phyloP scores from a whole-genome alignment of 2,888 invertebrate species.

The Trimorus sp. region DNA sequence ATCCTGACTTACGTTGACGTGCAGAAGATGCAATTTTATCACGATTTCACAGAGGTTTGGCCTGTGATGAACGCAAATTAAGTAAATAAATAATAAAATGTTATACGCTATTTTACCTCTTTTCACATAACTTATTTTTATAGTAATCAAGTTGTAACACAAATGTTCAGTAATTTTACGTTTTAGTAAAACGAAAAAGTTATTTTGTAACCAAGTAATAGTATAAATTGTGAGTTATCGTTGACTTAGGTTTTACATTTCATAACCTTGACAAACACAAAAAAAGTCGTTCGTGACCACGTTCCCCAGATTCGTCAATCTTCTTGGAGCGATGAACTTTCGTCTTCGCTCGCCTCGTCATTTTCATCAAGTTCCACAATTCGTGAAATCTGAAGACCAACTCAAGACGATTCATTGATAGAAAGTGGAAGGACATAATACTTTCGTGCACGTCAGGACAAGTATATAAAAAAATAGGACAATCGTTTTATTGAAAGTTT shows the following conservation, averaged over 20 bases:
- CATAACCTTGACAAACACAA: background rate
- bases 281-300: background rate
- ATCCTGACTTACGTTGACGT: too few relatives aligned
- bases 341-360: slow-evolving; percentile 9
- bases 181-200: background rate
- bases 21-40: too few relatives aligned
- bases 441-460: slow-evolving; percentile 61
- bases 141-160: too few relatives aligned
- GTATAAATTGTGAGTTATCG: too few relatives aligned
- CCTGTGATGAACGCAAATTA: too few relatives aligned
- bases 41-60: too few relatives aligned
- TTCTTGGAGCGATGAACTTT: slow-evolving; percentile 26
- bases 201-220: background rate
- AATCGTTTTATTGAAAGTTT: slow-evolving; percentile 72
- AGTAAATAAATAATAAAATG: too few relatives aligned
- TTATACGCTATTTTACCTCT: background rate
- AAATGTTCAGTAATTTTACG: too few relatives aligned
- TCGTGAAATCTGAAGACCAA: background rate
- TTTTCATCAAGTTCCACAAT: slow-evolving; percentile 19
- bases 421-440: slow-evolving; percentile 50
- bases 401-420: slow-evolving; percentile 38
- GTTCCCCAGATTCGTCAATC: background rate
- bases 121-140: too few relatives aligned
- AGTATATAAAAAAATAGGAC: slow-evolving; percentile 70
- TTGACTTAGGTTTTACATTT: too few relatives aligned